Evolutionary conservation across 2,888 invertebrate genomes (phyloP), one percentile per base, ranked within the genome.

Genomic region (Drosophila paracracens): DNA sequence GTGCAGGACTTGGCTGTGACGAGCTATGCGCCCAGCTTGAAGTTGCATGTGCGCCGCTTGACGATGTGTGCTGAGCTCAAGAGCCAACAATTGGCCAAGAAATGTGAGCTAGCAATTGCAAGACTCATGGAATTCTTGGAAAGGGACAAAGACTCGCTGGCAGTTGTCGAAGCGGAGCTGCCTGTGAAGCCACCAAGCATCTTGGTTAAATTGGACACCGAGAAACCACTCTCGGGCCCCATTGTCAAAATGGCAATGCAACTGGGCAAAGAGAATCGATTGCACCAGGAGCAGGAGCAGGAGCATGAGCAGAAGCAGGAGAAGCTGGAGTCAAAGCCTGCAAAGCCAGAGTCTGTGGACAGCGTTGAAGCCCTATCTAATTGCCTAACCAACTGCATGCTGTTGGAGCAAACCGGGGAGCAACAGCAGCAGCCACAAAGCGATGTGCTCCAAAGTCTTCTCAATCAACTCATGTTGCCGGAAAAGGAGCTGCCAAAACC

Each of bases 81-180:
- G 0, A 31, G 31, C 0, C 1, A 18, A 2, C 29, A 65, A 18
- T 25, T 88, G 36, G 84, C 66, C 31, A 81, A 67, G 25, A 81
- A 58, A 29, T 63, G 66, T 13, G 35, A 59, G 8, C n/a, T 31
- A 1, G 58, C 75, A 0, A 35, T 43, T 6, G 8, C 5, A 0
- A 77, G 33, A 10, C 38, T 88, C 0, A 7, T 54, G 46, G 1
- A 48, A 27, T 80, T 80, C n/a, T 72, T 83, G 36, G 21, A n/a
- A 16, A 29, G 35, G 29, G n/a, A 25, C 3, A 27, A 16, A 4
- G 25, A 7, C 2, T 18, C 33, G 11, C 11, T 4, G n/a, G 10
- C 13, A 25, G 2, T 27, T 29, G n/a, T 11, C 8, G n/a, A 36
- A 35, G 46, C 52, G 10, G 16, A 63, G 36, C 25, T 7, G 21